Evolutionary conservation across 2,888 invertebrate genomes (phyloP).

Genomic region (Psococerastis gibbosa): DNA sequence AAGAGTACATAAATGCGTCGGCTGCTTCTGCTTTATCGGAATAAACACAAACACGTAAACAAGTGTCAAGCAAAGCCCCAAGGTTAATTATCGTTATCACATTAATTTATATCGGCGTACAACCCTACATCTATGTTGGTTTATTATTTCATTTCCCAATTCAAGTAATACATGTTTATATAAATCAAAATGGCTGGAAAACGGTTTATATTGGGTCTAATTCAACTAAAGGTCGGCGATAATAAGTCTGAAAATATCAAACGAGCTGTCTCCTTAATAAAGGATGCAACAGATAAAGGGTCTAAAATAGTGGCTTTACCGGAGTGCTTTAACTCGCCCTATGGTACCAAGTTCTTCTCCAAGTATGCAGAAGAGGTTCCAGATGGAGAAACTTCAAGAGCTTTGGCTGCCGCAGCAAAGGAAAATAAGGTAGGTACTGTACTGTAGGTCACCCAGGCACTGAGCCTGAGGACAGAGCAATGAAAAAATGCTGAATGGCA

Average conservation of each 20-base stretch:
- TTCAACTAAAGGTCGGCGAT: conserved; percentile 62
- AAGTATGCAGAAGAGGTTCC: conserved; percentile 77
- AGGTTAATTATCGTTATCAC: too few species aligned
- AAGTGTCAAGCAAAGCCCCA: too few species aligned
- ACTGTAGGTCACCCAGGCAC: too few species aligned
- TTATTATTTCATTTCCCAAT: too few species aligned
- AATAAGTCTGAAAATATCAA: conserved; percentile 58
- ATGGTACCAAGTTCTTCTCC: conserved; percentile 67
- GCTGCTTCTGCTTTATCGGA: too few species aligned
- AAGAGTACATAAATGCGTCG: too few species aligned
- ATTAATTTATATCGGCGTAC: too few species aligned
- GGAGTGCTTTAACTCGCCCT: conserved; percentile 91
- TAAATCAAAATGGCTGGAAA: not conserved
- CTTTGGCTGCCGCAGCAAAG: conserved; percentile 54
- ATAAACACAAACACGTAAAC: too few species aligned
- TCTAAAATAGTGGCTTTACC: conserved; percentile 44
- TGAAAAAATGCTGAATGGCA: too few species aligned
- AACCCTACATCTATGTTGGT: too few species aligned
- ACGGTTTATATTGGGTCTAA: conserved; percentile 47
- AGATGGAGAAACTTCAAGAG: conserved; percentile 48
- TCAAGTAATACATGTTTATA: too few species aligned
- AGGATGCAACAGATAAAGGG: conserved; percentile 42
- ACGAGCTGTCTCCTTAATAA: conserved; percentile 49
- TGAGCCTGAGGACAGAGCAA: too few species aligned
- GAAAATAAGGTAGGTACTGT: conserved; percentile 31